These are phyloP conservation scores for Odontocerum albicorne DNA, from an alignment of 2,888 invertebrate species.

Conservation along the genomic window DNA sequence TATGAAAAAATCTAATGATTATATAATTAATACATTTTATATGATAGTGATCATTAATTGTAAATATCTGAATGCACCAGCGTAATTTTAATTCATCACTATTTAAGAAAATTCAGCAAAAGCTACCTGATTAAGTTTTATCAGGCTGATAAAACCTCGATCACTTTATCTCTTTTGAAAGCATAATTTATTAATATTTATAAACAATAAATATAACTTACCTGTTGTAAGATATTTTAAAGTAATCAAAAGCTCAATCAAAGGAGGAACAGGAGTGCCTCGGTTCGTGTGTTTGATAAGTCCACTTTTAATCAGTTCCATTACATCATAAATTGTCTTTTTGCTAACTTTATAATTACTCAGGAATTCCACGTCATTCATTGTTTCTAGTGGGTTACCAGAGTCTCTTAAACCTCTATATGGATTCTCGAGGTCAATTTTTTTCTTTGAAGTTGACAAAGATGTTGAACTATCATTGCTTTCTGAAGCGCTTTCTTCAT, in stretches of 20 bases:
- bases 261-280: conserved; percentile 36
- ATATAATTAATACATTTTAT: too few relatives aligned
- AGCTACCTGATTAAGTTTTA: too few relatives aligned
- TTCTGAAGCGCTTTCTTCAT: conserved; percentile 4
- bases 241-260: conserved; percentile 37
- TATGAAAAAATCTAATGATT: too few relatives aligned
- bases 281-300: conserved; percentile 36
- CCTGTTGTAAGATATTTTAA: conserved; percentile 37
- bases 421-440: conserved; percentile 32
- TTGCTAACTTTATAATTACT: conserved; percentile 36
- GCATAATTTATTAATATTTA: too few relatives aligned
- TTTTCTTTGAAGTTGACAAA: conserved; percentile 13
- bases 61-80: too few relatives aligned
- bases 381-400: conserved; percentile 36
- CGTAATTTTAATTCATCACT: too few relatives aligned
- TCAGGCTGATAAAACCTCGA: too few relatives aligned
- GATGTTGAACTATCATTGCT: background rate
- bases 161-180: too few relatives aligned
- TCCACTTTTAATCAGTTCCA: conserved; percentile 37
- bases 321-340: conserved; percentile 35
- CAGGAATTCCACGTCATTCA: conserved; percentile 35
- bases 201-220: conserved; percentile 4
- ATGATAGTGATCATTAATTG: too few relatives aligned
- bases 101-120: too few relatives aligned
- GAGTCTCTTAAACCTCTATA: conserved; percentile 35